phyloP scores from a whole-genome alignment of 2,113 vertebrate genomes.

The Colossoma macropomum region DNA sequence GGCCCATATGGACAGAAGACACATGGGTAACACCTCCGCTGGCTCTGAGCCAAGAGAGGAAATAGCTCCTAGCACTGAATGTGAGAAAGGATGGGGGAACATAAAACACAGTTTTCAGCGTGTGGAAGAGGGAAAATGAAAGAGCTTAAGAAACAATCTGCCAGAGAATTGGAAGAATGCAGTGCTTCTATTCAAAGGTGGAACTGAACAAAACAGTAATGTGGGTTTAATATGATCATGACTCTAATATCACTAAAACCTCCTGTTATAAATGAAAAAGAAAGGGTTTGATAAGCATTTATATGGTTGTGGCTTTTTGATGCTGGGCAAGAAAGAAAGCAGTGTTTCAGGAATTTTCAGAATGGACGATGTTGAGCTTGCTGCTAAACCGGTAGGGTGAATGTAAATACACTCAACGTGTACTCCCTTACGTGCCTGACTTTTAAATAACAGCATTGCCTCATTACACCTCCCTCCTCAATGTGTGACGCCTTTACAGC shows the following conservation, averaged over 20 bases:
- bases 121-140: not conserved
- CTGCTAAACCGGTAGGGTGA: not conserved
- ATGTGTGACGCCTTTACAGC: not conserved
- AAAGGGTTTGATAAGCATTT: no score
- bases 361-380: no score
- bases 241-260: not conserved
- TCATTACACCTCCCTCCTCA: not conserved
- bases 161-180: no score
- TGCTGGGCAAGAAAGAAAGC: no score
- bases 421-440: not conserved
- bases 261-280: no score
- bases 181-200: not conserved
- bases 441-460: not conserved
- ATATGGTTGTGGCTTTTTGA: no score
- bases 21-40: constrained; percentile 44
- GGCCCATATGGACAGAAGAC: constrained; percentile 27
- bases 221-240: not conserved
- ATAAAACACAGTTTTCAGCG: not conserved
- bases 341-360: no score
- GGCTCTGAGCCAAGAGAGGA: constrained; percentile 24
- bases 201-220: not conserved
- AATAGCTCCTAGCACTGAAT: not conserved
- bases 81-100: not conserved
- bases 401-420: not conserved
- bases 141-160: not conserved